Conservation (phyloP, 2,888 invertebrate species). For the Cheiracanthium punctorium region DNA sequence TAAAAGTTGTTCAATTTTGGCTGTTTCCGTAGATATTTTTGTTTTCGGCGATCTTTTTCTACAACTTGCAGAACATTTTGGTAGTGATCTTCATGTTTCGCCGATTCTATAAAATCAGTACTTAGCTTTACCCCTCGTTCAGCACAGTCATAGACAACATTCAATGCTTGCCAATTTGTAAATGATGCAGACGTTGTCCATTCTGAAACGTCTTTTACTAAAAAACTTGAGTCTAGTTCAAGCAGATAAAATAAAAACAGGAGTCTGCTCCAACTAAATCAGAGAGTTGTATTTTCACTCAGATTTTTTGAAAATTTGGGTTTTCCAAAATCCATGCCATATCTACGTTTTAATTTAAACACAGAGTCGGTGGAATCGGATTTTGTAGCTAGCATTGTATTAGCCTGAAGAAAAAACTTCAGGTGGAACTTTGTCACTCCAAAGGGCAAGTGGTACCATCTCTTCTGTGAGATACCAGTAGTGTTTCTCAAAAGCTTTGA, state of each 20-base stretch:
- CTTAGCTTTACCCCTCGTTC: conserved; percentile 12
- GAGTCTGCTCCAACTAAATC: conserved; percentile 22
- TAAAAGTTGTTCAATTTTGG: background rate
- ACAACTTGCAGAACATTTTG: conserved; percentile 14
- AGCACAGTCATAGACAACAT: conserved; percentile 18
- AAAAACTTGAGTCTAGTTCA: background rate
- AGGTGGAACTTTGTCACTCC: no score
- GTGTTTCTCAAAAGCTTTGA: background rate
- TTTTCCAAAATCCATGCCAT: conserved; percentile 15
- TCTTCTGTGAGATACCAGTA: conserved; percentile 15
- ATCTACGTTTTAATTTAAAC: background rate
- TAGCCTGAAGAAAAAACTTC: no score
- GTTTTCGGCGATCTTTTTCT: background rate
- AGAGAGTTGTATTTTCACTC: background rate
- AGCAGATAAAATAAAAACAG: conserved; percentile 1
- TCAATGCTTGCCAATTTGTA: conserved; percentile 12
- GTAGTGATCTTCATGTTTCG: conserved; percentile 17
- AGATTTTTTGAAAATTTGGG: conserved; percentile 11
- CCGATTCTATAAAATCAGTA: background rate
- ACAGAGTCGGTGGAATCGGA: background rate
- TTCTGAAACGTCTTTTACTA: conserved; percentile 1
- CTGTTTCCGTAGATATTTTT: background rate
- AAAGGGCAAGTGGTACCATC: no score
- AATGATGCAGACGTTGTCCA: background rate
- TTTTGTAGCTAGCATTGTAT: background rate